phyloP scores from a whole-genome alignment of 1,140 invertebrate species.

The Drosophila sturtevanti region DNA sequence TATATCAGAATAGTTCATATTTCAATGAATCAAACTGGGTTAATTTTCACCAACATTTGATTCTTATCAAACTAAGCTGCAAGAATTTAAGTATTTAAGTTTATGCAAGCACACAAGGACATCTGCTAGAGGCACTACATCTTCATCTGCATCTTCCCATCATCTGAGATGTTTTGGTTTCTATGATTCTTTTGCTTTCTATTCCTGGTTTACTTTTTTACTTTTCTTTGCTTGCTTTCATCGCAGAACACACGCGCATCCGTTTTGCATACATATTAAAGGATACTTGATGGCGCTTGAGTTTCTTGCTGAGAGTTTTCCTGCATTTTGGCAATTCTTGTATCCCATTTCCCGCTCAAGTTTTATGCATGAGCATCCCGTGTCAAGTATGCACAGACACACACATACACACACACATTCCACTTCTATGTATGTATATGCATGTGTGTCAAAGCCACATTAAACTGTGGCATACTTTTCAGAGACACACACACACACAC shows the following conservation, averaged over 20 bases:
- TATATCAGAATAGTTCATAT: too few species aligned
- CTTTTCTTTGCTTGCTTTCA: not conserved
- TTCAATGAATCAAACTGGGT: too few species aligned
- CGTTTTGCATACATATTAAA: slow-evolving; percentile 57
- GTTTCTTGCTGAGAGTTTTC: slow-evolving; percentile 30
- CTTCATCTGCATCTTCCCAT: not conserved
- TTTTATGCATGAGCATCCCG: slow-evolving; percentile 34
- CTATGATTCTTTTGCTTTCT: not conserved
- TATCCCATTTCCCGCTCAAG: slow-evolving; percentile 29
- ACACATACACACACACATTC: not conserved
- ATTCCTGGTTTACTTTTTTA: not conserved
- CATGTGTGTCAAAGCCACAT: slow-evolving; percentile 68
- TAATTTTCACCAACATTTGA: too few species aligned
- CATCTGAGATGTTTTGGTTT: not conserved
- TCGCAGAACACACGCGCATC: slow-evolving; percentile 22
- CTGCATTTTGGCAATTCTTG: slow-evolving; percentile 54
- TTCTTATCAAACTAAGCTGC: not conserved
- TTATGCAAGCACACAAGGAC: not conserved
- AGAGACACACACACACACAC: slow-evolving; percentile 4
- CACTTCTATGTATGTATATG: slow-evolving; percentile 28
- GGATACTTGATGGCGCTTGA: slow-evolving; percentile 24
- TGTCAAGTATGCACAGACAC: slow-evolving; percentile 24
- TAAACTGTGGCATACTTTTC: slow-evolving; percentile 43
- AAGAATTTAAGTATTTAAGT: not conserved
- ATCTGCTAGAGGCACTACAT: not conserved